phyloP scores from a whole-genome alignment of 2,888 invertebrate genomes.

The Callimorpha dominula region DNA sequence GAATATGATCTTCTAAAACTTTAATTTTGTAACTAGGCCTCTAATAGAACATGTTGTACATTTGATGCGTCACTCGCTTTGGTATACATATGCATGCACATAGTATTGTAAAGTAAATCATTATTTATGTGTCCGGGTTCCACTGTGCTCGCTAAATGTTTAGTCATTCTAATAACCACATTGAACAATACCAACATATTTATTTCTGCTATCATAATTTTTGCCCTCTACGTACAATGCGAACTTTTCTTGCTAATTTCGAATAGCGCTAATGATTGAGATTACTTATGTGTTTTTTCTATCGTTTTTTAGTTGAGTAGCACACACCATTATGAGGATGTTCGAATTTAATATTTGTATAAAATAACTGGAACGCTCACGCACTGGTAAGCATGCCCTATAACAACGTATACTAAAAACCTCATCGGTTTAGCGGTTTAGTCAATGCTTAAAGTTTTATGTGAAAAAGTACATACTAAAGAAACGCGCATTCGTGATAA shows the following conservation, averaged over 20 bases:
- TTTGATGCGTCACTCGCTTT: conserved; percentile 64
- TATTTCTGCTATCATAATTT: conserved; percentile 11
- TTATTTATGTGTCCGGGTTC: conserved; percentile 67
- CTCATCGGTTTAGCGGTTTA: too few relatives aligned
- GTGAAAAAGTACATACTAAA: neutral
- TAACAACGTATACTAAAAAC: too few relatives aligned
- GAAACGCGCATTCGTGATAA: neutral
- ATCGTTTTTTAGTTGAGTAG: neutral
- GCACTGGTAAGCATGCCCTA: neutral
- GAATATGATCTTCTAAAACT: conserved; percentile 35
- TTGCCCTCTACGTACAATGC: neutral
- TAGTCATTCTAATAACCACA: conserved; percentile 61
- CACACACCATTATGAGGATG: too few relatives aligned
- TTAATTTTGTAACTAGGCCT: conserved; percentile 70
- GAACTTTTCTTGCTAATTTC: neutral
- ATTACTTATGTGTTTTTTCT: neutral
- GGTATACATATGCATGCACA: conserved; percentile 31
- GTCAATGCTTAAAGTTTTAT: neutral
- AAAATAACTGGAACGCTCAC: neutral
- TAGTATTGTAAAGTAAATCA: conserved; percentile 60
- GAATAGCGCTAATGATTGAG: neutral
- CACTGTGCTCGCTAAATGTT: conserved; percentile 63
- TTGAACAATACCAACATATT: conserved; percentile 47
- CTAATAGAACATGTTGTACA: conserved; percentile 55
- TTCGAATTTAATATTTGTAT: neutral